These are phyloP conservation scores for Conchocele bisecta DNA, from an alignment of 2,888 invertebrate genomes.

Conservation along the genomic window DNA sequence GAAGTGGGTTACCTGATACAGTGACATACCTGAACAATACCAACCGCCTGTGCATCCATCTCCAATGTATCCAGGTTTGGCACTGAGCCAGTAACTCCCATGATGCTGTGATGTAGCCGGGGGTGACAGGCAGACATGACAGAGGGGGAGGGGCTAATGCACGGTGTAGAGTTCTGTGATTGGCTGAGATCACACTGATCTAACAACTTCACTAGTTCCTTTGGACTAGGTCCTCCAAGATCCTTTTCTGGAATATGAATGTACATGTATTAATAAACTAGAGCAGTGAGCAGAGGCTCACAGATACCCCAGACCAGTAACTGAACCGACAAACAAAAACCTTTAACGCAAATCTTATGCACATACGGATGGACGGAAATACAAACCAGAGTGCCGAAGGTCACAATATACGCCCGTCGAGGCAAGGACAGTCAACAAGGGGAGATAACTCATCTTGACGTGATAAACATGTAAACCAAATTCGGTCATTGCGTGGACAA, in stretches of 20 bases:
- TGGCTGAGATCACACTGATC: constrained; percentile 97
- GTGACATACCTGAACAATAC: constrained; percentile 48
- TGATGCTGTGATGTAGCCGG: not conserved
- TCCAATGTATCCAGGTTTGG: constrained; percentile 41
- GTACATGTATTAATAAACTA: too few species aligned
- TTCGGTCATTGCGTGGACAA: too few species aligned
- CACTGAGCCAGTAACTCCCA: constrained; percentile 13
- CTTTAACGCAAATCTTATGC: too few species aligned
- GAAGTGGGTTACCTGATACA: not conserved
- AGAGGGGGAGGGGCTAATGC: constrained; percentile 88
- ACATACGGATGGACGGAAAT: too few species aligned
- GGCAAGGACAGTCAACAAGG: too few species aligned
- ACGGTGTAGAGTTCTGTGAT: constrained; percentile 90
- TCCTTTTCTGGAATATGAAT: constrained; percentile 38
- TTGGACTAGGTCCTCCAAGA: constrained; percentile 93
- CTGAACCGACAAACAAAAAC: too few species aligned
- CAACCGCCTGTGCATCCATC: constrained; percentile 19
- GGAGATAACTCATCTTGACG: too few species aligned
- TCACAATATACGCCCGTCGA: too few species aligned
- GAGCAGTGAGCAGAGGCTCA: too few species aligned
- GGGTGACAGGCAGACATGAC: constrained; percentile 46
- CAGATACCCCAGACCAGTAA: too few species aligned
- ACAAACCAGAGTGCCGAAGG: too few species aligned
- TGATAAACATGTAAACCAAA: too few species aligned
- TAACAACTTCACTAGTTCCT: constrained; percentile 94